Base-by-base conservation (phyloP, 2,888 invertebrate genomes). In the Leptinotarsa haldemani region DNA sequence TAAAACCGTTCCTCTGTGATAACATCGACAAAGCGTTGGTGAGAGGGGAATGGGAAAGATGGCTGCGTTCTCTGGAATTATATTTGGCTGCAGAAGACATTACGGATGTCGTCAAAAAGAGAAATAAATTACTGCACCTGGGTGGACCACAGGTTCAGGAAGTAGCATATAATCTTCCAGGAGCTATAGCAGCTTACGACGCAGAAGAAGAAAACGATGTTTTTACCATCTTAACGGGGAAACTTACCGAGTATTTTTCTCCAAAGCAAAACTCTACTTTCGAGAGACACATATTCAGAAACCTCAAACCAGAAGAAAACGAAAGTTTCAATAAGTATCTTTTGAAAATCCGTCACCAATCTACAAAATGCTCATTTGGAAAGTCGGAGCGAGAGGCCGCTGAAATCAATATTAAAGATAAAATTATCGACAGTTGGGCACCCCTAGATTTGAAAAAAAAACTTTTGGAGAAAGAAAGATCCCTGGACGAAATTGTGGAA, bases 321-420 rank as follows among this genome's bases (percentile, higher is more conserved):
- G 83, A 84, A 74, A 80, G 69, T 22, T 82, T 85, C 56, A 79
- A 80, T 30, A 82, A 82, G 56, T 84, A 81, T 76, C 40, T 85
- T 1, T 50, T 83, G 22, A 78, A 80, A 68, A 61, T 82, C 12
- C 71, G 84, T 30, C 78, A 83, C 53, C 85, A 85, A 77, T 82
- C 83, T 4, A 72, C 71, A 18, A 81, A 81, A 66, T 84, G 83
- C 74, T 71, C 76, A 64, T 84, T 83, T 78, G 81, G 78, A 15
- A 80, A 80, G n/a, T 75, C 64, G 20, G 79, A 47, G 58, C 48
- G 65, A 50, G 74, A 80, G 58, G 77, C 78, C 9, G 46, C 50
- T 4, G 80, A 80, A 69, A 80, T 80, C 18, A 79, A 73, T 47
- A 65, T 81, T 30, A 80, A 80, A 70, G 81, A 82, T 58, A 80